Evolutionary conservation across 1,140 invertebrate genomes (phyloP).

Genomic region (Octopus bimaculoides): DNA sequence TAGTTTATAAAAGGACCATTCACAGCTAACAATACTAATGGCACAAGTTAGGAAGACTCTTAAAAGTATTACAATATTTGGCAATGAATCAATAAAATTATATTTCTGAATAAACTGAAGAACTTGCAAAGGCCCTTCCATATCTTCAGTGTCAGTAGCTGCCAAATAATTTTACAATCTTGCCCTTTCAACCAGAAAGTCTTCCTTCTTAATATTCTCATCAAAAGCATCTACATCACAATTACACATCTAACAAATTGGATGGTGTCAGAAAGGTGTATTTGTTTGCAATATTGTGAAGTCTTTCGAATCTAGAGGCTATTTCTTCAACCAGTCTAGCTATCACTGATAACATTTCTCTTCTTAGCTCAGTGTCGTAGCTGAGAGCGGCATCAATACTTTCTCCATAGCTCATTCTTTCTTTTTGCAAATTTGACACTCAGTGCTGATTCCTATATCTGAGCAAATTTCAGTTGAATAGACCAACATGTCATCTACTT

Average conservation of each 20-base stretch:
- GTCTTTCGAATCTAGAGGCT: no score
- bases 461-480: background rate
- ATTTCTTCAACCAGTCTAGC: no score
- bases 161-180: background rate
- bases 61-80: background rate
- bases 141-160: background rate
- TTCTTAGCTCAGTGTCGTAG: background rate
- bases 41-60: background rate
- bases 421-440: conserved; percentile 3
- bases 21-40: background rate
- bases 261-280: no score
- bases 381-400: background rate
- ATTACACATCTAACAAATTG: conserved; percentile 5
- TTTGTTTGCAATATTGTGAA: no score
- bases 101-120: conserved; percentile 1
- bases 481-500: background rate
- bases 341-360: no score
- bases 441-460: background rate
- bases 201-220: conserved; percentile 7
- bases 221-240: background rate
- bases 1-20: conserved; percentile 1
- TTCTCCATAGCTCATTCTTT: conserved; percentile 3
- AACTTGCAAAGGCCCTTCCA: conserved; percentile 3
- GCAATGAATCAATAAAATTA: conserved; percentile 3
- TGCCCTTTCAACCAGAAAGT: background rate